A percentile compares a stretch with the other conserved stretches of the same genome.
These are phyloP conservation scores for Andrena chrysosceles DNA, from an alignment of 2,888 invertebrate species.

Conservation along the genomic window DNA sequence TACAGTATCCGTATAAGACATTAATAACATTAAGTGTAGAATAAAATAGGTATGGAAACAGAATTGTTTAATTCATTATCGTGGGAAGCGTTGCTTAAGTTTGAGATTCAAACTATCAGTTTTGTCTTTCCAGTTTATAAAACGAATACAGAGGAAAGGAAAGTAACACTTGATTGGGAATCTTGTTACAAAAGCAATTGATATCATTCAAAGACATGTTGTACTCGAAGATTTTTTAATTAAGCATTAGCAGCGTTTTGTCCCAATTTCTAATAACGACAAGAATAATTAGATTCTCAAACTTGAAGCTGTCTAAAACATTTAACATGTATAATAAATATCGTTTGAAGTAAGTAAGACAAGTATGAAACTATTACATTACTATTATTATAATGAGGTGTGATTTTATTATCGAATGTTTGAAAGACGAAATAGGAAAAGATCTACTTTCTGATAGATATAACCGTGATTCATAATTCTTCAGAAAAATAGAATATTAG, in stretches of 20 bases:
- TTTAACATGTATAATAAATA: constrained; percentile 50
- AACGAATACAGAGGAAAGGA: background rate
- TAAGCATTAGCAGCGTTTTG: constrained; percentile 58
- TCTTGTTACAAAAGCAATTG: constrained; percentile 4
- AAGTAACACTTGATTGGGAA: background rate
- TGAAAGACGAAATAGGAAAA: constrained; percentile 47
- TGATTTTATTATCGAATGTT: constrained; percentile 60
- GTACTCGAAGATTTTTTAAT: constrained; percentile 6
- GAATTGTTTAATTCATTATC: constrained; percentile 41
- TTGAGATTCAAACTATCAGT: constrained; percentile 68
- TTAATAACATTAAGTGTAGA: constrained; percentile 58
- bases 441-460: constrained; percentile 63
- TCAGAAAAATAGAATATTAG: constrained; percentile 71
- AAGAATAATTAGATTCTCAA: constrained; percentile 69
- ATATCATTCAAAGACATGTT: background rate
- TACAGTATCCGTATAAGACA: constrained; percentile 69
- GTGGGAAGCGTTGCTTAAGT: constrained; percentile 52
- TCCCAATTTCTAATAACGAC: constrained; percentile 36
- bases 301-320: constrained; percentile 64
- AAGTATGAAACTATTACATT: constrained; percentile 39
- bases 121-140: constrained; percentile 6
- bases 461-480: constrained; percentile 65
- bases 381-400: constrained; percentile 52
- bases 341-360: constrained; percentile 34
- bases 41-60: constrained; percentile 66